Base-by-base conservation (phyloP, 2,113 vertebrate genomes). In the Synodontis membranacea region DNA sequence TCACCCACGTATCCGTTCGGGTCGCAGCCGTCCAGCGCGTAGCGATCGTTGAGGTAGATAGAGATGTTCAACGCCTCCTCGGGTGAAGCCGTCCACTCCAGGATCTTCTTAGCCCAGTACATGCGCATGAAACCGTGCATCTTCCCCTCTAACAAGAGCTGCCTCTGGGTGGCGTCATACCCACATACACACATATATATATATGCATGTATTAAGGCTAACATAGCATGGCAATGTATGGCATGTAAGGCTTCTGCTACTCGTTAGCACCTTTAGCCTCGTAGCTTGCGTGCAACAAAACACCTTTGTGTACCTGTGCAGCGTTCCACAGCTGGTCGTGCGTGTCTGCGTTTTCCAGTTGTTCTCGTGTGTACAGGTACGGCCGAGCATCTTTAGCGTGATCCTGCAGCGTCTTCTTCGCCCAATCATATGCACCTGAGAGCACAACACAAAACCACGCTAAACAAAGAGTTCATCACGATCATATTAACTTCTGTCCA, bases 81-180 rank as follows among this genome's bases (percentile, higher is more conserved):
- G 0, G 97, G 96, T 0, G 96, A 96, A 0, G 1, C 84, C 0
- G 96, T 97, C 97, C 97, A 98, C 93, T 97, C 97, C 89, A 97
- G 92, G 81, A 98, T 97, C 92, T 97, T 98, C 90, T 98, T 98
- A 88, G 97, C 97, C 97, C 97, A 97, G 91, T 97, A 97, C 97
- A 98, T 97, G 68, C 96, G 92, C 83, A 98, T 50, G 91, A 96
- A 98, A 7, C 96, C 96, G 0, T 97, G 97, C 95, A 97, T 97
- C 93, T 97, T 97, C 68, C 96, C 97, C 85, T 98, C 96, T 12
- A 0, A 88, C 21, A 96, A 90, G 95, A 97, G 93, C 86, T 97
- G 96, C 68, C 94, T 89, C 96, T 96, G 84, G 66, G 7, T 50
- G 28, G 56, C 5, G 70, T 48, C 25, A 62, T 56, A 64, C 39